Conservation (phyloP, 2,888 invertebrate genomes). For the Esperia sulphurella region DNA sequence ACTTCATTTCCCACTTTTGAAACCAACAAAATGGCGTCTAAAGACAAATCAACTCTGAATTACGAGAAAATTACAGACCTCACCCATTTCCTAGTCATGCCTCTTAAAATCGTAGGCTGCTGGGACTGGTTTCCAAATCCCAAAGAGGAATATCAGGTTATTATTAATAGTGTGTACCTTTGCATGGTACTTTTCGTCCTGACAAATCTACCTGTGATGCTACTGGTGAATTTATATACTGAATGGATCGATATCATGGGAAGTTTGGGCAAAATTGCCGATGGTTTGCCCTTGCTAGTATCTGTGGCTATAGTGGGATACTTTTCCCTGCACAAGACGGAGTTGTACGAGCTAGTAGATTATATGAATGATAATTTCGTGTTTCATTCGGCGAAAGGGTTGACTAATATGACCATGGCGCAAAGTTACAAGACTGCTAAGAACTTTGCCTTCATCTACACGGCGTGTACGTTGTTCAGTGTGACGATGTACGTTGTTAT, state of each 20-base stretch:
- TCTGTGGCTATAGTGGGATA: constrained; percentile 52
- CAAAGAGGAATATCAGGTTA: constrained; percentile 23
- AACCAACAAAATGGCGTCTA: constrained; percentile 7
- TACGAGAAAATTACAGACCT: constrained; percentile 35
- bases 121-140: constrained; percentile 57
- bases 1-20: too few relatives aligned
- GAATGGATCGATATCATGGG: constrained; percentile 59
- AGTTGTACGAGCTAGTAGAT: constrained; percentile 44
- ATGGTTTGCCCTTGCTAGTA: constrained; percentile 49
- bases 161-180: constrained; percentile 48
- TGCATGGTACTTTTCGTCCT: constrained; percentile 46
- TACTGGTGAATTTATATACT: constrained; percentile 45
- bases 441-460: constrained; percentile 56
- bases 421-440: constrained; percentile 45
- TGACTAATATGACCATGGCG: constrained; percentile 65
- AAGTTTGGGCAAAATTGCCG: constrained; percentile 51
- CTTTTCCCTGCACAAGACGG: constrained; percentile 40
- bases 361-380: constrained; percentile 57
- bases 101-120: constrained; percentile 53
- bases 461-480: constrained; percentile 58
- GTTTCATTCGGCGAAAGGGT: constrained; percentile 55
- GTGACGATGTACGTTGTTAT: constrained; percentile 52
- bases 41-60: constrained; percentile 13
- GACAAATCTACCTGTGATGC: constrained; percentile 27
- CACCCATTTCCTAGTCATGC: constrained; percentile 41